Evolutionary conservation across 2,888 invertebrate genomes (phyloP).

Genomic region (Apamea anceps): DNA sequence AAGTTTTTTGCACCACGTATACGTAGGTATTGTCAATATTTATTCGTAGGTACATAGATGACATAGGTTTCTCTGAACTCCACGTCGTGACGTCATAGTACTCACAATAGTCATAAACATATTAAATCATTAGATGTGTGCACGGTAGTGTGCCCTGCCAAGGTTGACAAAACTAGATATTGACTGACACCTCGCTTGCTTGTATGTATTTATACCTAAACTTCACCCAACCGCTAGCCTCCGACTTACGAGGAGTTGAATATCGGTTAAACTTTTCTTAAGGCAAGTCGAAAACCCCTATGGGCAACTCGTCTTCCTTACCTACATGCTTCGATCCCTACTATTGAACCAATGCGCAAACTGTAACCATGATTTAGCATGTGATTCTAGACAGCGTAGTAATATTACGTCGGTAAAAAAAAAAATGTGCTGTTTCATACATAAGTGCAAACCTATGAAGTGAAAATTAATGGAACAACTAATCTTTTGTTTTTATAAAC

Average conservation of each 20-base stretch:
- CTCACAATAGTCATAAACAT: slow-evolving; percentile 41
- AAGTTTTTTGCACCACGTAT: slow-evolving; percentile 33
- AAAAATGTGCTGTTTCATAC: too few relatives aligned
- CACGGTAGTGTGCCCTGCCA: slow-evolving; percentile 28
- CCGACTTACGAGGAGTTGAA: background rate
- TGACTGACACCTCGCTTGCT: background rate
- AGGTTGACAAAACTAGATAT: slow-evolving; percentile 18
- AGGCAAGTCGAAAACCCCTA: too few relatives aligned
- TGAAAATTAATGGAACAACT: too few relatives aligned
- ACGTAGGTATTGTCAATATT: slow-evolving; percentile 37
- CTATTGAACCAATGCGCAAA: too few relatives aligned
- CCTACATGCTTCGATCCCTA: background rate
- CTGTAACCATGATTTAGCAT: too few relatives aligned
- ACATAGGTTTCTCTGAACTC: slow-evolving; percentile 44
- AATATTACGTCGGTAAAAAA: too few relatives aligned
- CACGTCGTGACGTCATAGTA: slow-evolving; percentile 31
- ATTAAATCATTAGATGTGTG: slow-evolving; percentile 13
- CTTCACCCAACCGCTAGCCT: background rate
- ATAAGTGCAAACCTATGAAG: too few relatives aligned
- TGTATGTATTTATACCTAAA: background rate
- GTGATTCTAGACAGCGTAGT: too few relatives aligned
- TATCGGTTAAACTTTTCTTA: background rate
- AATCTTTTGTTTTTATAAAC: too few relatives aligned
- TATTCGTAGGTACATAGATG: slow-evolving; percentile 16
- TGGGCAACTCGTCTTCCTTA: background rate